Base-by-base conservation (phyloP, 2,113 vertebrate species). In the Chaetodon trifascialis region DNA sequence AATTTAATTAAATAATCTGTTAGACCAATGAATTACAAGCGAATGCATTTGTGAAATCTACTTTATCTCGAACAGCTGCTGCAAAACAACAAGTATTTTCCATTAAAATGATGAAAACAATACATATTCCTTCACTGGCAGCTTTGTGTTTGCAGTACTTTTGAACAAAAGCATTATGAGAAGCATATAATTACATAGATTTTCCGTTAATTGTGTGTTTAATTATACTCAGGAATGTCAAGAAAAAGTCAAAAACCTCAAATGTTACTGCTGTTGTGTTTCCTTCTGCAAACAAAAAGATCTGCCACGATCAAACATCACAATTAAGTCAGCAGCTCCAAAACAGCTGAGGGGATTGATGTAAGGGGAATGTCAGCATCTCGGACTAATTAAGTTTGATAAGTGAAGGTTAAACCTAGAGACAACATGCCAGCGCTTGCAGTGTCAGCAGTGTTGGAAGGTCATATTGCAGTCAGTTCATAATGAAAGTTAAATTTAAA, bases 401-500 rank as follows among this genome's bases (percentile, higher is more conserved):
- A 34, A 69, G 21, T 34, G 16, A 66, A 19, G 11, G 6, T 51
- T 67, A 47, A 59, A 73, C 36, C 40, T 5, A 25, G 25, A 47
- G 36, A 46, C 46, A 62, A 55, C 38, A 44, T 15, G 42, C 16
- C 19, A 11, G 16, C 11, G 2, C 65, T 47, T 7, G 16, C 77
- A 58, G n/a, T 66, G 72, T 76, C 47, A 72, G 6, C 42, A 65
- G 42, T 42, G 62, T 10, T 54, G 16, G 30, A 77, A 58, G 73
- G 59, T 76, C 56, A 70, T n/a, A 12, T 52, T 69, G 54, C 38
- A 8, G 40, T 63, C 30, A 21, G n/a, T 30, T 56, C 15, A 34
- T 42, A 25, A 7, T 59, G 25, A 65, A 73, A 62, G 42, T 36
- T 34, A 34, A 71, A 76, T 65, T n/a, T 80, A 65, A 76, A 81